Evolutionary conservation across 2,888 invertebrate genomes (phyloP).

Genomic region (Eudasyphora cyanicolor): DNA sequence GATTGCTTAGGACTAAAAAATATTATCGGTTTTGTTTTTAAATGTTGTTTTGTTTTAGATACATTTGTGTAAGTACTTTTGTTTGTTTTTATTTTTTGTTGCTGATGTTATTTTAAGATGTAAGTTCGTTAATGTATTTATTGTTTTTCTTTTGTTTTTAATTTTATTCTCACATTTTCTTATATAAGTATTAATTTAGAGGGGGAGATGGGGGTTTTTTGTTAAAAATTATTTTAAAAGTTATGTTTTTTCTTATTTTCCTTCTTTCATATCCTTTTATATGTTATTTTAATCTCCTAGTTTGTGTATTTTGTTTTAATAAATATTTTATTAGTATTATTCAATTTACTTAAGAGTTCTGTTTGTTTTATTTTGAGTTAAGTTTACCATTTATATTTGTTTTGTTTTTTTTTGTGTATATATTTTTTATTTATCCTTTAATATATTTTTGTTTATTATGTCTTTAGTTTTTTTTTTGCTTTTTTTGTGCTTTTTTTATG

Average conservation of each 20-base stretch:
- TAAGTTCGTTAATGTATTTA: slow-evolving; percentile 64
- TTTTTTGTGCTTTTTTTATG: slow-evolving; percentile 67
- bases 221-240: slow-evolving; percentile 2
- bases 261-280: slow-evolving; percentile 4
- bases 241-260: background rate
- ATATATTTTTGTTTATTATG: slow-evolving; percentile 66
- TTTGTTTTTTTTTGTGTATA: slow-evolving; percentile 56
- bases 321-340: slow-evolving; percentile 29
- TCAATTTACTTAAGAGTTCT: slow-evolving; percentile 41
- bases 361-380: slow-evolving; percentile 39
- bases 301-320: slow-evolving; percentile 34
- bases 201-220: too few relatives aligned
- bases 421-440: slow-evolving; percentile 43
- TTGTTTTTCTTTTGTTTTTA: slow-evolving; percentile 43
- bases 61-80: background rate
- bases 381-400: slow-evolving; percentile 41
- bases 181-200: slow-evolving; percentile 27
- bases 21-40: slow-evolving; percentile 7
- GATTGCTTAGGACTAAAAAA: slow-evolving; percentile 42
- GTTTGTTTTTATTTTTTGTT: slow-evolving; percentile 23
- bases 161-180: slow-evolving; percentile 50
- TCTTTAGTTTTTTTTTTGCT: slow-evolving; percentile 65
- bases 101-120: slow-evolving; percentile 63
- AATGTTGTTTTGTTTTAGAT: background rate
- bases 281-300: slow-evolving; percentile 37